Base-by-base conservation (phyloP, 2,888 invertebrate species). In the Dusona sp. region DNA sequence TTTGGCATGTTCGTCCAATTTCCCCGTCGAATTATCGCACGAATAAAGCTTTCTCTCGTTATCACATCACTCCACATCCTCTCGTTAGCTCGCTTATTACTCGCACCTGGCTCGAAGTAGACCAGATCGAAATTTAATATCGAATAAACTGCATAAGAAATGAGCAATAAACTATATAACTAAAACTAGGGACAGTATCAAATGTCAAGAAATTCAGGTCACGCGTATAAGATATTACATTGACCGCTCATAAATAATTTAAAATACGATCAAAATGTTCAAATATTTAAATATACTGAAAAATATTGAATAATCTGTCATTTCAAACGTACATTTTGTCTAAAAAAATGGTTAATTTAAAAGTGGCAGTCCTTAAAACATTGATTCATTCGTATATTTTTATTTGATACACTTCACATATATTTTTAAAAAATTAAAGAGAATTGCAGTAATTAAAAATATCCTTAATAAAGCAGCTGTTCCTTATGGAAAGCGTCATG, bases 11-110 rank as follows among this genome's bases (percentile, higher is more conserved):
- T 16, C 4, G 6, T 13, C 25, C 29, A 61, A 16, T 29, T 29
- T 61, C 16, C 61, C 29, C 29, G 22, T 57, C 25, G 57, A 29
- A 57, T 57, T 9, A 57, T 29, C 61, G 57, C 57, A 57, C 57
- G 57, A 61, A 61, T 61, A 61, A 61, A 61, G 61, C 61, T 61
- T 61, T 61, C 61, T 29, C 29, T 61, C 61, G 61, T 61, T 61
- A 61, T 61, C 61, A 61, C 61, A 61, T 61, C 13, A 29, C 61
- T 61, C 29, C 29, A 61, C 29, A 61, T 29, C 16, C 61, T 61
- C 61, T 25, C 61, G 61, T 61, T 61, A 61, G 29, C 29, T 61
- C 61, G 29, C 61, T 61, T 29, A 61, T 61, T 29, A 61, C 61
- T 61, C 29, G 29, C 61, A 61, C 25, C 61, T 61, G 61, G 29